phyloP scores from a whole-genome alignment of 2,113 vertebrate genomes.

The Prochilodus magdalenae region DNA sequence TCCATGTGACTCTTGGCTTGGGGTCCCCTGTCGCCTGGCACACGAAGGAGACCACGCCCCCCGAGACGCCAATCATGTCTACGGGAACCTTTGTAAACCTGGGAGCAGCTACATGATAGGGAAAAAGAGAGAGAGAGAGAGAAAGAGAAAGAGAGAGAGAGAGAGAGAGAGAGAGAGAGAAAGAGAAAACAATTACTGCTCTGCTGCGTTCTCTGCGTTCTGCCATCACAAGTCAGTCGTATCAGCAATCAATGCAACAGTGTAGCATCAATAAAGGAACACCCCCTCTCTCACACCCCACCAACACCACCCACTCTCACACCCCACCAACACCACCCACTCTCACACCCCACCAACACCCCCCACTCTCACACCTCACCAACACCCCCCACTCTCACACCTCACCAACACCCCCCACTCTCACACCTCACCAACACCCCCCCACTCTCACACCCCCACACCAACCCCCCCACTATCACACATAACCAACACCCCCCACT shows the following conservation, averaged over 20 bases:
- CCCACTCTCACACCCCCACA: no score
- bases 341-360: no score
- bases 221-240: not conserved
- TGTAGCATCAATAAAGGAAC: not conserved
- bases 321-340: no score
- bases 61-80: slow-evolving; percentile 95
- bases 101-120: slow-evolving; percentile 71
- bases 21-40: slow-evolving; percentile 95
- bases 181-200: slow-evolving; percentile 8
- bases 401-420: no score
- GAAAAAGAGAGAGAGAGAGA: slow-evolving; percentile 2
- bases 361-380: no score
- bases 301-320: not conserved
- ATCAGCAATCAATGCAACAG: slow-evolving; percentile 31
- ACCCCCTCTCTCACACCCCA: not conserved
- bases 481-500: no score
- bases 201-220: not conserved
- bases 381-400: no score
- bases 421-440: no score
- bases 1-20: slow-evolving; percentile 95
- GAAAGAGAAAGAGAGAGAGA: not conserved
- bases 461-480: no score
- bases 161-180: not conserved
- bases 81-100: slow-evolving; percentile 91
- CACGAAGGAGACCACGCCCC: slow-evolving; percentile 97